Evolutionary conservation across 2,888 invertebrate species (phyloP).

Genomic region (Ligdia adustata): DNA sequence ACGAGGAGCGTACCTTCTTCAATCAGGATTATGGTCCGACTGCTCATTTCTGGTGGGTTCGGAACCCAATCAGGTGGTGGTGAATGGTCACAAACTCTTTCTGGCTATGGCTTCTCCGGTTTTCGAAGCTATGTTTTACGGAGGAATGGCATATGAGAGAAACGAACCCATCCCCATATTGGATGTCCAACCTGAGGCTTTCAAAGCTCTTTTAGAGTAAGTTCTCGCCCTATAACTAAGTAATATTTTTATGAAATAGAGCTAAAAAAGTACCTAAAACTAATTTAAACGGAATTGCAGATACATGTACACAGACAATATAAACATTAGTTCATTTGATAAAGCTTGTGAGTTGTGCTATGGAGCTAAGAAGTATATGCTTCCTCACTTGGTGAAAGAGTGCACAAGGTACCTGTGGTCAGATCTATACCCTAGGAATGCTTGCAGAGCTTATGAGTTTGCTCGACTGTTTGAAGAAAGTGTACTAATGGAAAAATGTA

Average conservation of each 20-base stretch:
- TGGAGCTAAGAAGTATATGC: constrained; percentile 94
- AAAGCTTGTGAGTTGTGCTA: constrained; percentile 94
- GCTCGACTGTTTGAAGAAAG: constrained; percentile 93
- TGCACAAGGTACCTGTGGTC: constrained; percentile 94
- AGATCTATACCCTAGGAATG: constrained; percentile 90
- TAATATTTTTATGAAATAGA: too few species aligned
- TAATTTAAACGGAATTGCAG: too few species aligned
- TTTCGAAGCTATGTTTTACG: constrained; percentile 95
- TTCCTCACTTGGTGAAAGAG: constrained; percentile 92
- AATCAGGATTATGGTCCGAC: constrained; percentile 92
- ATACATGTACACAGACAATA: constrained; percentile 92
- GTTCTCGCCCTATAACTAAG: constrained; percentile 41
- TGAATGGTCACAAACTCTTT: constrained; percentile 91
- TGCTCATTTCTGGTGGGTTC: constrained; percentile 92
- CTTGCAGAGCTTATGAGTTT: constrained; percentile 93
- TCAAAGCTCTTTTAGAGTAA: constrained; percentile 91
- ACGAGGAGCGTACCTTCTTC: constrained; percentile 89
- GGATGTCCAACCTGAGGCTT: constrained; percentile 94
- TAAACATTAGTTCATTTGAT: constrained; percentile 91
- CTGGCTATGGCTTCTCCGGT: constrained; percentile 95
- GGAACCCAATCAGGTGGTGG: constrained; percentile 88
- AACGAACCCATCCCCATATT: constrained; percentile 90
- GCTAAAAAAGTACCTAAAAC: too few species aligned
- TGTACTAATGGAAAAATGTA: constrained; percentile 90
- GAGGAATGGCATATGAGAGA: constrained; percentile 90